Conservation (phyloP, 2,888 invertebrate genomes). For the Dryococelus australis region DNA sequence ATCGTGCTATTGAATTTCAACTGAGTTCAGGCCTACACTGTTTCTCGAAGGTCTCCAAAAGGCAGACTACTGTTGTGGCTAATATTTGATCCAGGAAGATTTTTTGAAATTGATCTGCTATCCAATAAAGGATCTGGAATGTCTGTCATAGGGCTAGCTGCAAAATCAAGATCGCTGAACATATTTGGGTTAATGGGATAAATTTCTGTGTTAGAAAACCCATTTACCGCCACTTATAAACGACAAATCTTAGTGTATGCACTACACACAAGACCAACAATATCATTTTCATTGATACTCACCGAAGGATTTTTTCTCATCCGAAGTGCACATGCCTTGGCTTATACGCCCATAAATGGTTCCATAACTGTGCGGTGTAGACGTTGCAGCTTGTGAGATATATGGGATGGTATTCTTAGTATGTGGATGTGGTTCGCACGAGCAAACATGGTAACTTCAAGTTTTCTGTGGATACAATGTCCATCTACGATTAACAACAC, state of each 20-base stretch:
- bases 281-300: constrained; percentile 44
- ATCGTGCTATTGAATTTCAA: background rate
- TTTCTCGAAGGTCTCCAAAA: background rate
- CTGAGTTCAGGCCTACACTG: background rate
- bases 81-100: background rate
- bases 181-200: constrained; percentile 29
- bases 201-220: constrained; percentile 33
- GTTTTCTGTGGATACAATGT: too few relatives aligned
- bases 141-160: background rate
- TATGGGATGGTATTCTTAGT: constrained; percentile 49
- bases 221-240: constrained; percentile 37
- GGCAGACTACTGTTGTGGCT: background rate
- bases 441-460: too few relatives aligned
- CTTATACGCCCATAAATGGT: constrained; percentile 36
- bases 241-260: too few relatives aligned
- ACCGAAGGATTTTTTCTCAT: constrained; percentile 40
- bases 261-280: too few relatives aligned
- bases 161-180: constrained; percentile 31
- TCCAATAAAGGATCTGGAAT: too few relatives aligned
- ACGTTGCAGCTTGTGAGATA: constrained; percentile 26
- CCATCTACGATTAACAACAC: too few relatives aligned
- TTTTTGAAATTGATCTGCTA: background rate
- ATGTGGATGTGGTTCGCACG: constrained; percentile 49
- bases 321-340: constrained; percentile 35
- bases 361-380: constrained; percentile 46